These are phyloP conservation scores for Synanthedon myopaeformis DNA, from an alignment of 2,888 invertebrate species.

Conservation along the genomic window DNA sequence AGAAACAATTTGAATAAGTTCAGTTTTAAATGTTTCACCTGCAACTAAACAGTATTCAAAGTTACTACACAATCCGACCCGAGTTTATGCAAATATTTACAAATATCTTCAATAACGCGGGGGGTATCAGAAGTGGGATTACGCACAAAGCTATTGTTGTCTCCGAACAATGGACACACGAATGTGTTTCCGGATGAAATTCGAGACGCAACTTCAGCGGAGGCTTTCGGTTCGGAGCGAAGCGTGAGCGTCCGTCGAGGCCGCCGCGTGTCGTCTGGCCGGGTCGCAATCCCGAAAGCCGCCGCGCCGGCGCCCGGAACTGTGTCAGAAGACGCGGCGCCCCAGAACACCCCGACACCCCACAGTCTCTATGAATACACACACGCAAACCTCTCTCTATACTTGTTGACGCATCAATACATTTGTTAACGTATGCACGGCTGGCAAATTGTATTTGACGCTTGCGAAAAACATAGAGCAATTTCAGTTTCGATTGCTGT, in stretches of 20 bases:
- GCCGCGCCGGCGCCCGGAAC: slow-evolving; percentile 68
- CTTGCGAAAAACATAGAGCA: slow-evolving; percentile 6
- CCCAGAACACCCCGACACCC: slow-evolving; percentile 39
- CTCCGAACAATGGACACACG: slow-evolving; percentile 35
- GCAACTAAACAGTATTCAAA: background rate
- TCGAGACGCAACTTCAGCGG: slow-evolving; percentile 1
- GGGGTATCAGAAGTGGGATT: slow-evolving; percentile 32
- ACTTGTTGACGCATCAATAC: slow-evolving; percentile 51
- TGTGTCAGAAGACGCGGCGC: slow-evolving; percentile 59
- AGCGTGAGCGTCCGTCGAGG: slow-evolving; percentile 44
- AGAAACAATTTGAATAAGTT: slow-evolving; percentile 5
- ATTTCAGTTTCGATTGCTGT: no score
- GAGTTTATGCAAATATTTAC: slow-evolving; percentile 29
- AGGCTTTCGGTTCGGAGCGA: slow-evolving; percentile 15
- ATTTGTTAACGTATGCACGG: slow-evolving; percentile 30
- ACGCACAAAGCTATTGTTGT: slow-evolving; percentile 45
- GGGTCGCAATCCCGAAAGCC: slow-evolving; percentile 30
- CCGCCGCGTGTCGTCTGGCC: slow-evolving; percentile 63
- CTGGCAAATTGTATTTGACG: slow-evolving; percentile 25
- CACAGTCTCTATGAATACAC: slow-evolving; percentile 35
- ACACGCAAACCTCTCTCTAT: slow-evolving; percentile 38
- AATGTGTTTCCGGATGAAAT: slow-evolving; percentile 1
- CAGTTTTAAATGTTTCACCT: slow-evolving; percentile 13
- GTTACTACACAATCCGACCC: slow-evolving; percentile 10
- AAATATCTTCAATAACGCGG: slow-evolving; percentile 32